A percentile compares a stretch with the other conserved stretches of the same genome.
Evolutionary conservation across 2,888 invertebrate species (phyloP).

Genomic region (Osmoderma eremita): DNA sequence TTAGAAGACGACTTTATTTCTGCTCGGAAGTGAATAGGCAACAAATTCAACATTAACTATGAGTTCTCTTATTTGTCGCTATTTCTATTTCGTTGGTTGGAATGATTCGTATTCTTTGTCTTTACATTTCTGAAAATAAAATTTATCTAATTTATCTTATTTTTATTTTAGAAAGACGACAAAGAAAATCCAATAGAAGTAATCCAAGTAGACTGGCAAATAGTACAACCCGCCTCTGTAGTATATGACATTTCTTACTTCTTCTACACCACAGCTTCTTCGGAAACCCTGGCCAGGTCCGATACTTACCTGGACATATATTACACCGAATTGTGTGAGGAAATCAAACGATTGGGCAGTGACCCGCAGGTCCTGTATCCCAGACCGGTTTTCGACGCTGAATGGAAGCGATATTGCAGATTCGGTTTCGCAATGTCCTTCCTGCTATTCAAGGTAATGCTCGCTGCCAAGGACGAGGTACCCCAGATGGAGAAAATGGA

Average conservation of each 20-base stretch:
- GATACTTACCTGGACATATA: constrained; percentile 53
- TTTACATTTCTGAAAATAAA: too few species aligned
- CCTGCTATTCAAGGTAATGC: constrained; percentile 49
- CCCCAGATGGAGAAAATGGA: constrained; percentile 43
- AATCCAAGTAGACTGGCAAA: constrained; percentile 45
- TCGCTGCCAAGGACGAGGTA: constrained; percentile 46
- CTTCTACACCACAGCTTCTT: constrained; percentile 51
- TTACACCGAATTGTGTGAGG: constrained; percentile 50
- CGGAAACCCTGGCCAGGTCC: constrained; percentile 49
- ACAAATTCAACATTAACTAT: too few species aligned
- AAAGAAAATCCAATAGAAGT: too few species aligned
- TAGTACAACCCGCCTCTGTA: constrained; percentile 45
- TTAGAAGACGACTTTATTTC: too few species aligned
- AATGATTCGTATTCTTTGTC: too few species aligned
- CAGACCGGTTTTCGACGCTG: constrained; percentile 46
- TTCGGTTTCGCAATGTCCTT: constrained; percentile 50
- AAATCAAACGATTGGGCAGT: constrained; percentile 50
- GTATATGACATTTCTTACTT: constrained; percentile 55
- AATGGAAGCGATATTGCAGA: constrained; percentile 50
- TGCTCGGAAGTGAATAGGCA: too few species aligned
- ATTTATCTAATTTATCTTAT: too few species aligned
- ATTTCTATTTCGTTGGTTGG: too few species aligned
- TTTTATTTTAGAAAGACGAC: too few species aligned
- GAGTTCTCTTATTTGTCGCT: too few species aligned
- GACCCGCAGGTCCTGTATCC: constrained; percentile 52